Conservation (phyloP, 2,888 invertebrate species). For the Cephalotes varians region DNA sequence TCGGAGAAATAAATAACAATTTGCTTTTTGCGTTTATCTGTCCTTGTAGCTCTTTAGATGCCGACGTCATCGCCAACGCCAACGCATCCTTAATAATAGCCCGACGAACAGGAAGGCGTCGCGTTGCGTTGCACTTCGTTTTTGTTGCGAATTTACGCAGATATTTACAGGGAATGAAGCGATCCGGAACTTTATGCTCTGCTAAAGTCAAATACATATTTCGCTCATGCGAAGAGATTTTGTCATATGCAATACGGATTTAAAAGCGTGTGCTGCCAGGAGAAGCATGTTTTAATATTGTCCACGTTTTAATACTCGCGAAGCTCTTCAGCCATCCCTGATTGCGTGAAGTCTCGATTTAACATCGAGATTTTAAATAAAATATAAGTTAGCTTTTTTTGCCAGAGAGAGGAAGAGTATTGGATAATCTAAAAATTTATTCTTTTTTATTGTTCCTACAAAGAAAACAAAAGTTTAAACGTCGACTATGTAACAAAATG, state of each 20-base stretch:
- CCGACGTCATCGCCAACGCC: slow-evolving; percentile 23
- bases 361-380: not conserved
- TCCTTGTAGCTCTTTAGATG: slow-evolving; percentile 7
- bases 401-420: not conserved
- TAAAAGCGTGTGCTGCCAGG: not conserved
- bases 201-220: slow-evolving; percentile 16
- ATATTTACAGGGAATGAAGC: slow-evolving; percentile 11
- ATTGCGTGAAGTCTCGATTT: slow-evolving; percentile 3
- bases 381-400: not conserved
- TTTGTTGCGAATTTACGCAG: slow-evolving; percentile 8
- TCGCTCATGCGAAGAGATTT: slow-evolving; percentile 10
- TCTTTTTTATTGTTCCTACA: not conserved
- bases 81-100: slow-evolving; percentile 31
- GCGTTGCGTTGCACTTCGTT: slow-evolving; percentile 3
- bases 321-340: not conserved
- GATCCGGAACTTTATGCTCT: slow-evolving; percentile 14
- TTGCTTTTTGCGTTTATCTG: slow-evolving; percentile 5
- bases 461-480: not conserved
- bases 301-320: slow-evolving; percentile 11
- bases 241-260: slow-evolving; percentile 1
- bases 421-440: not conserved
- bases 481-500: not conserved
- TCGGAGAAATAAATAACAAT: slow-evolving; percentile 13
- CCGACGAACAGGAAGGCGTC: not conserved
- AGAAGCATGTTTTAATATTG: slow-evolving; percentile 12